Base-by-base conservation (phyloP, 2,888 invertebrate species). In the Smittia sp. region DNA sequence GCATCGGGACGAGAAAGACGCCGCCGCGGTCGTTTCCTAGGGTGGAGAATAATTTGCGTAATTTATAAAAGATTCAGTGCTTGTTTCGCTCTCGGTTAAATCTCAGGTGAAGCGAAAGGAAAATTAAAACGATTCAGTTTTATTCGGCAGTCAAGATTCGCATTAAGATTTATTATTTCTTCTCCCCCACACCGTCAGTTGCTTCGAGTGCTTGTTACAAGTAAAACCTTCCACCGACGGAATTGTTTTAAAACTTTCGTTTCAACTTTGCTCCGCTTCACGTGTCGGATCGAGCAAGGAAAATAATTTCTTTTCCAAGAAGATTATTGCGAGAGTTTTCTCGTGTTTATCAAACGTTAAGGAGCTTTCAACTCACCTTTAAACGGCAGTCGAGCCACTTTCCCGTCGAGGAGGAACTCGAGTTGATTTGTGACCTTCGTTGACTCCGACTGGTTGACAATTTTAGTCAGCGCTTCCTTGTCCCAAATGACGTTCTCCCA, bases 401-500 rank as follows among this genome's bases (percentile, higher is more conserved):
- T 88, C 13, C 89, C 90, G 76, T 92, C 90, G 75, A 93, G 84
- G 76, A 91, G 85, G 92, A 92, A 93, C 77, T 90, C 87, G 76
- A 91, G 81, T 78, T 80, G 79, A 77, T 82, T 82, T 4, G 81
- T 77, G 62, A 81, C 79, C n/a, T 79, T 79, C 74, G 81, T 79
- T 46, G 82, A 75, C 68, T 79, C 80, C 67, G 85, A 85, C 15
- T 88, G 85, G 79, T 88, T 88, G 52, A 87, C 85, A 52, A 87
- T 84, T 20, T 83, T 82, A 15, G 85, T 84, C 27, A 91, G 83
- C 39, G 85, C 85, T 1, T 84, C 83, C 41, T 85, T 85, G 81
- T 93, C 90, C 92, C 94, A 94, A 75, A 86, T 86, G 76, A 94
- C 90, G 79, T 92, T 90, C 83, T 94, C 94, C 94, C 94, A 94